These are phyloP conservation scores for Lucifuga dentata DNA, from an alignment of 2,113 vertebrate genomes.

Conservation along the genomic window DNA sequence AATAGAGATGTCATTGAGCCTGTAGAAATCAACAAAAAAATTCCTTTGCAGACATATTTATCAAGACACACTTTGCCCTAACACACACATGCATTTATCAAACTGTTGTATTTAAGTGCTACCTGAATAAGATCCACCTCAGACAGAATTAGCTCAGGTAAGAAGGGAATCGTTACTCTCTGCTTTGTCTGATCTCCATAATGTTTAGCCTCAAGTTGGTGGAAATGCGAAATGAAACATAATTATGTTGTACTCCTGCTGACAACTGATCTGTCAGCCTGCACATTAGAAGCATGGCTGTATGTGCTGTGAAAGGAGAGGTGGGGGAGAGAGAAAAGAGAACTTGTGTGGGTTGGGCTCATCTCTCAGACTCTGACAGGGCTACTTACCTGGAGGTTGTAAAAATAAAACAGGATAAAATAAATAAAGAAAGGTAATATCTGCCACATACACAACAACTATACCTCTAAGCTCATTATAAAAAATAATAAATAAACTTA, in stretches of 20 bases:
- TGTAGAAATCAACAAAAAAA: constrained; percentile 28
- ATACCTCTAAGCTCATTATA: constrained; percentile 70
- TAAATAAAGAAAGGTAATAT: constrained; percentile 36
- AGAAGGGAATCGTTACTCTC: constrained; percentile 57
- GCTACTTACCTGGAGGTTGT: constrained; percentile 63
- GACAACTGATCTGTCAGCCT: constrained; percentile 75
- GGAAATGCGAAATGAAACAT: constrained; percentile 74
- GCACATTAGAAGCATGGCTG: constrained; percentile 53
- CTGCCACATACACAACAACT: constrained; percentile 41
- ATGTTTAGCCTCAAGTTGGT: constrained; percentile 67
- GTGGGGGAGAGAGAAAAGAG: constrained; percentile 16
- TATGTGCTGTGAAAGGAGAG: constrained; percentile 31
- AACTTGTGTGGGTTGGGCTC: constrained; percentile 62
- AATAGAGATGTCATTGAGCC: constrained; percentile 21
- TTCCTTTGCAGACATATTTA: constrained; percentile 21
- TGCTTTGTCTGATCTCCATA: constrained; percentile 69
- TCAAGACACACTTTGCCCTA: constrained; percentile 13
- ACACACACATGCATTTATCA: constrained; percentile 39
- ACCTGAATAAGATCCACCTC: constrained; percentile 38
- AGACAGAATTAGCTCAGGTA: constrained; percentile 68
- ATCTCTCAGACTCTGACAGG: constrained; percentile 72
- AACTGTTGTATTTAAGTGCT: constrained; percentile 33
- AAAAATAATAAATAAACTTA: no score
- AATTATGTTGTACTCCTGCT: constrained; percentile 72
- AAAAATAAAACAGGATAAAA: constrained; percentile 49